Base-by-base conservation (phyloP, 2,797 vertebrate species). In the Iguana delicatissima region DNA sequence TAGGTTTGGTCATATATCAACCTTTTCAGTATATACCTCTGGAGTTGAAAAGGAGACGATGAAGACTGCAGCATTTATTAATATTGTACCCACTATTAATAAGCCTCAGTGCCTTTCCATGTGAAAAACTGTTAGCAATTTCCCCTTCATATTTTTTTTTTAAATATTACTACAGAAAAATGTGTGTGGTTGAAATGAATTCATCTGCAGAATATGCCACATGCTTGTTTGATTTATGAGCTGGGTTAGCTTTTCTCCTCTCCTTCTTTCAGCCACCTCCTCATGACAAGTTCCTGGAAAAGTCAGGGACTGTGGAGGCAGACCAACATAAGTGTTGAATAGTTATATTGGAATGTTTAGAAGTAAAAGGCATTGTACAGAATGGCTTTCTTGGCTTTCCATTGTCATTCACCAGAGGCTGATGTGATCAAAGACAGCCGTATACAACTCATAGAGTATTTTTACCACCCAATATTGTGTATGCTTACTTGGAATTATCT, bases 161-260 rank as follows among this genome's bases (percentile, higher is more conserved):
- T 64, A 94, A 69, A 85, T 32, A 9, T 29, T 74, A 59, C 38
- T 18, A 22, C 22, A 85, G 80, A 93, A 94, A 90, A 38, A 59
- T 74, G 16, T 6, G 57, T 4, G 0, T 90, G 73, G 1, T 55
- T 89, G 64, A 87, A 93, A 89, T 74, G 87, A 22, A 52, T 86
- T 93, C 16, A 42, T 93, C 81, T 69, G 0, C 62, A 55, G 74
- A 76, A 1, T 64, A 20, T 57, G 9, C 2, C 80, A 22, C 20
- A 38, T 62, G 42, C 0, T 91, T 92, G 0, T 57, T 89, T 93
- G 91, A 91, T 93, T 93, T 95, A 85, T 80, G 42, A 50, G 26
- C 0, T 62, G 1, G 9, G 6, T 29, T 92, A 52, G 24, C 22
- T 64, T 83, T 64, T 14, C 29, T 32, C 20, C 38, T 72, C 22